Evolutionary conservation across 2,797 vertebrate species (phyloP).

Genomic region (Rhincodon typus): DNA sequence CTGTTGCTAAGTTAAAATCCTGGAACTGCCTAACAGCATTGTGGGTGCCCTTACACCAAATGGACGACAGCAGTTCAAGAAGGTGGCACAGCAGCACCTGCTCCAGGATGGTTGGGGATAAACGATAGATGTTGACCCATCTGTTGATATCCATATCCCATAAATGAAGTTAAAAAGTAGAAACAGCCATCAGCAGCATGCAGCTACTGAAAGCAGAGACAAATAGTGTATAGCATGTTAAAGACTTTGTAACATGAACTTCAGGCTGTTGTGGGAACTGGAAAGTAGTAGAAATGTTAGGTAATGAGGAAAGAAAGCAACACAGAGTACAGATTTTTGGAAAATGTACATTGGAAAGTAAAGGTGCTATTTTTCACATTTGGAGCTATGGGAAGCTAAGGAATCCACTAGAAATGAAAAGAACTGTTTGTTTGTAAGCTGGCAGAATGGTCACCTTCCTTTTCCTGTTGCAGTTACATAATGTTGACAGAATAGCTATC

Average conservation of each 20-base stretch:
- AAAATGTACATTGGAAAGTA: neutral
- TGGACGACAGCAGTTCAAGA: too few relatives aligned
- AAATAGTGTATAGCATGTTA: neutral
- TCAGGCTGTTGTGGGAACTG: neutral
- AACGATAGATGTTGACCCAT: too few relatives aligned
- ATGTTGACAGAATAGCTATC: neutral
- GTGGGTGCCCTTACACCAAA: too few relatives aligned
- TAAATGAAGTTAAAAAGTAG: too few relatives aligned
- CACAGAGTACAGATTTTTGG: neutral
- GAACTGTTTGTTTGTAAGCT: neutral
- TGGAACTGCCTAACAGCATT: too few relatives aligned
- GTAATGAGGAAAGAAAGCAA: neutral
- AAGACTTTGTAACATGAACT: neutral
- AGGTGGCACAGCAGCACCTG: too few relatives aligned
- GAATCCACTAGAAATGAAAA: neutral
- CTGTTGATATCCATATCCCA: too few relatives aligned
- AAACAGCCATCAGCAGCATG: neutral
- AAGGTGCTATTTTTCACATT: neutral
- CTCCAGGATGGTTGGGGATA: too few relatives aligned
- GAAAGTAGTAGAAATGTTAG: neutral
- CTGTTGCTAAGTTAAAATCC: too few relatives aligned
- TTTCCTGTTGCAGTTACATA: neutral
- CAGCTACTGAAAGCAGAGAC: neutral
- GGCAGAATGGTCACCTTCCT: neutral
- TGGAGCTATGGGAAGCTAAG: neutral